Evolutionary conservation across 2,797 vertebrate species (phyloP), one percentile per base, ranked within the genome.

Genomic region (Gadopsis bispinosus): DNA sequence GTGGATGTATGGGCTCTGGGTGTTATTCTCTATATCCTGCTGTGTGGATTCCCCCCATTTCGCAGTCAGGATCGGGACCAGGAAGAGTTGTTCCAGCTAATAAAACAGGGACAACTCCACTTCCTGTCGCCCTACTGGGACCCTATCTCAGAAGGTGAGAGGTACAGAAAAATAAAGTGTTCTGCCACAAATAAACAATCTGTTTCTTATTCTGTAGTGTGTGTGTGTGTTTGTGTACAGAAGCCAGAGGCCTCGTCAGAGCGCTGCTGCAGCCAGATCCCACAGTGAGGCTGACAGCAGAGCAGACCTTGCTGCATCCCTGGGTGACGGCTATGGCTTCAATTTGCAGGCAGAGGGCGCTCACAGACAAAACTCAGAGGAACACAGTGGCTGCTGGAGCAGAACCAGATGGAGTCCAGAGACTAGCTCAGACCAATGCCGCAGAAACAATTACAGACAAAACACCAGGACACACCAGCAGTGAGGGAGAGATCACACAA

Each of bases 1-100:
- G 98, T 99, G 69, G 98, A 99, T 69, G 94, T 99, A 88, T 99
- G 98, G 98, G 98, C 98, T 7, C 96, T 97, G 33, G 98, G 98
- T 3, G 97, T 99, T 69, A 99, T 99, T 85, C 95, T 99, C 68
- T 99, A 98, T 73, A 96, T 99, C 83, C 95, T 99, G 17, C 94
- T 99, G 47, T 97, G 97, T 14, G 98, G 98, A 64, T 99, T 99
- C 37, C 97, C 98, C 9, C 98, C 98, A 0, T 99, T 99, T 89
- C 96, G 97, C 63, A 99, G 97, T 92, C 95, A 94, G 5, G 96
- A 98, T 17, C 94, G 97, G 33, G 96, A 99, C 90, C 98, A 99
- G 84, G 97, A 98, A 0, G 97, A 99, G 86, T 94, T 99, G 50
- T 99, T 99, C 71, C 92, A 95, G 87, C 95, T 97, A 79, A 99